These are phyloP conservation scores for Callocephalon fimbriatum DNA, from an alignment of 2,113 vertebrate species.

Conservation along the genomic window DNA sequence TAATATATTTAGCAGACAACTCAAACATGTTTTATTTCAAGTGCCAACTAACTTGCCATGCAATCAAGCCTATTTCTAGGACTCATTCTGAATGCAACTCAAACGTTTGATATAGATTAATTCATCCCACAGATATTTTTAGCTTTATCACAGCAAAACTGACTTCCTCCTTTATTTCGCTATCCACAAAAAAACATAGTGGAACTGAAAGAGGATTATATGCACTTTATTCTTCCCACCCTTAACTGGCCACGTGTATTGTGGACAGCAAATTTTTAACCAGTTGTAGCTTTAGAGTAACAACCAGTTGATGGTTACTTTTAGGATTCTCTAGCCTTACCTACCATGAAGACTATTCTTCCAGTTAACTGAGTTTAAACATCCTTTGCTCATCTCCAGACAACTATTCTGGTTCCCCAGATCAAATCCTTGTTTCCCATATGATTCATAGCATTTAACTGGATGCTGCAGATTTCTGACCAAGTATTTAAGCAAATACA, in stretches of 20 bases:
- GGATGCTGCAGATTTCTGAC: neutral
- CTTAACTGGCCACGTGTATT: fast-evolving
- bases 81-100: constrained; percentile 18
- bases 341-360: neutral
- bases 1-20: constrained; percentile 50
- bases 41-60: constrained; percentile 25
- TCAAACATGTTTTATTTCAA: constrained; percentile 38
- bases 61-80: constrained; percentile 53
- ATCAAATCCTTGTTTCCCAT: neutral
- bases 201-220: neutral
- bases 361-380: neutral
- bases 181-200: neutral
- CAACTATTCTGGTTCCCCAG: neutral
- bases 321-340: neutral
- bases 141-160: neutral
- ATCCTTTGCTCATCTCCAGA: neutral
- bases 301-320: neutral
- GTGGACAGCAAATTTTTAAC: neutral
- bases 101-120: neutral
- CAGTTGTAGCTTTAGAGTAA: neutral
- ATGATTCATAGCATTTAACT: neutral
- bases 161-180: constrained; percentile 1
- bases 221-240: neutral
- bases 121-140: constrained; percentile 42
- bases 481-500: neutral